phyloP scores from a whole-genome alignment of 2,888 invertebrate species.

The Lamproptera curius region DNA sequence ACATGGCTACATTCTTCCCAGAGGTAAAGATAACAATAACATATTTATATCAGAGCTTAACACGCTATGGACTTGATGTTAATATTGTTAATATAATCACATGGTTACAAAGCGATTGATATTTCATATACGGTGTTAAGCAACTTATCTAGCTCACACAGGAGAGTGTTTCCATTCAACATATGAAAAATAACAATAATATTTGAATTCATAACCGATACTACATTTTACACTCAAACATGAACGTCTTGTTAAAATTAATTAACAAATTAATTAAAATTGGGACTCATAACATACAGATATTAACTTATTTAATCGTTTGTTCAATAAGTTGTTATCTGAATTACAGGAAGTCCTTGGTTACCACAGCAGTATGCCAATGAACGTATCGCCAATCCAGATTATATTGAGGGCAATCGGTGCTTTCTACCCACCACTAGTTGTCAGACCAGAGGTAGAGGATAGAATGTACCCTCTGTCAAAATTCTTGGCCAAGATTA shows the following conservation, averaged over 20 bases:
- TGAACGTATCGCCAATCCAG: conserved; percentile 33
- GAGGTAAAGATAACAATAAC: conserved; percentile 32
- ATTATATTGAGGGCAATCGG: conserved; percentile 63
- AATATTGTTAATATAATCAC: not conserved
- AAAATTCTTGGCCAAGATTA: conserved; percentile 26
- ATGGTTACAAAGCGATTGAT: not conserved
- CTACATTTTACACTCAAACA: too few species aligned
- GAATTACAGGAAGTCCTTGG: conserved; percentile 62
- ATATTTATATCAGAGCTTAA: not conserved
- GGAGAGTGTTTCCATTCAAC: too few species aligned
- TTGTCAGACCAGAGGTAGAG: conserved; percentile 58
- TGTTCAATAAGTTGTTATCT: too few species aligned
- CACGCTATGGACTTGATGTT: too few species aligned
- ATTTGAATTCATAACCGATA: too few species aligned
- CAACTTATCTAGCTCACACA: too few species aligned
- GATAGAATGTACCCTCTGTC: conserved; percentile 49
- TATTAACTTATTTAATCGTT: too few species aligned
- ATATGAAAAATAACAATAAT: too few species aligned
- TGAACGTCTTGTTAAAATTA: too few species aligned
- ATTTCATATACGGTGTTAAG: too few species aligned
- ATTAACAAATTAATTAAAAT: too few species aligned
- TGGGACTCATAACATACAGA: too few species aligned
- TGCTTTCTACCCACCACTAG: conserved; percentile 72
- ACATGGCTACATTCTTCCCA: conserved; percentile 65
- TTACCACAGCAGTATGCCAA: conserved; percentile 81